phyloP scores from a whole-genome alignment of 2,888 invertebrate species.

The Tenodera sinensis region DNA sequence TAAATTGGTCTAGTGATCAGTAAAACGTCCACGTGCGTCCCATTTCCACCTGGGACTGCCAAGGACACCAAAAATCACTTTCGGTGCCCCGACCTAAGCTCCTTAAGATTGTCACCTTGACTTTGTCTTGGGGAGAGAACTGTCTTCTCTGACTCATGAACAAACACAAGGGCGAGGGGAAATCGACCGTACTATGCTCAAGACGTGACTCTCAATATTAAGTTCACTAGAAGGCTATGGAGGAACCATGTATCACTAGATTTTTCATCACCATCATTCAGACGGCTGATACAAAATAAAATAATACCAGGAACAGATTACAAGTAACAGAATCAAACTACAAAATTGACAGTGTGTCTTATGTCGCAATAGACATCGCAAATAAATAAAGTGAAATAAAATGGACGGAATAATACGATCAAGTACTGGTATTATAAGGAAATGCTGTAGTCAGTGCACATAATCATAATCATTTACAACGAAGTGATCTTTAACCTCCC shows the following conservation, averaged over 20 bases:
- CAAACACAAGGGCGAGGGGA: neutral
- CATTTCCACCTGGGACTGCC: neutral
- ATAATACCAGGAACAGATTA: too few species aligned
- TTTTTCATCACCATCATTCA: neutral
- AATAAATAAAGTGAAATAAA: too few species aligned
- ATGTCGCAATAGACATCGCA: too few species aligned
- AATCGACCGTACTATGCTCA: neutral
- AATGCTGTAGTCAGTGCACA: too few species aligned
- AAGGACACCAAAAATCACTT: neutral
- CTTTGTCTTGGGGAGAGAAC: neutral
- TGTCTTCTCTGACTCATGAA: neutral
- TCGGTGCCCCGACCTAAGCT: neutral
- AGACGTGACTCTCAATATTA: neutral
- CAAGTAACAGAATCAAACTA: too few species aligned
- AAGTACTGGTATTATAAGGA: too few species aligned
- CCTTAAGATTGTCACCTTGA: neutral
- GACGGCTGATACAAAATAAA: too few species aligned
- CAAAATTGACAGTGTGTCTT: too few species aligned
- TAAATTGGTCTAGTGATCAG: neutral
- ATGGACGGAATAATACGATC: too few species aligned
- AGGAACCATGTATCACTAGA: neutral
- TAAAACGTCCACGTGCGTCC: neutral
- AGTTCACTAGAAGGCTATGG: neutral
- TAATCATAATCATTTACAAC: too few species aligned
- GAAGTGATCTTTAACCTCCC: too few species aligned